Conservation (phyloP, 2,797 vertebrate species). For the Gymnoscopelus braueri region DNA sequence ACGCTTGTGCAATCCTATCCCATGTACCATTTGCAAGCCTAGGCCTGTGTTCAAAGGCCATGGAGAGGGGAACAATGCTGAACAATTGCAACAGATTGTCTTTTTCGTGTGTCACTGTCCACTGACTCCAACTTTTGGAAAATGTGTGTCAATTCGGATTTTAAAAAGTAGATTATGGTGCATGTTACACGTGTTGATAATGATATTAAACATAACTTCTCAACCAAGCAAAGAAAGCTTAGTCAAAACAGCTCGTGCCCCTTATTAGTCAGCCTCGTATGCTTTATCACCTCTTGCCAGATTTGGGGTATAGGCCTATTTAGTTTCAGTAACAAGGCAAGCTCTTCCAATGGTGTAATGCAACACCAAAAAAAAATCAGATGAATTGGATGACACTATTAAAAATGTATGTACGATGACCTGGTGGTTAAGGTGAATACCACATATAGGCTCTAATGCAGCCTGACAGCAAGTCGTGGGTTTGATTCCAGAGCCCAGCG, state of each 20-base stretch:
- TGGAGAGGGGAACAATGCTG: slow-evolving; percentile 30
- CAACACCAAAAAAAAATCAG: too few relatives aligned
- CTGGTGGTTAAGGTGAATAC: too few relatives aligned
- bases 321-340: too few relatives aligned
- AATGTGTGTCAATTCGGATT: slow-evolving; percentile 35
- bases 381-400: too few relatives aligned
- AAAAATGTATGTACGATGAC: too few relatives aligned
- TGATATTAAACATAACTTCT: slow-evolving; percentile 35
- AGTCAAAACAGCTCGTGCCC: background rate
- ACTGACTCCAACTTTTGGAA: slow-evolving; percentile 15
- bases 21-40: slow-evolving; percentile 1
- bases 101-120: slow-evolving; percentile 40
- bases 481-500: too few relatives aligned
- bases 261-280: background rate
- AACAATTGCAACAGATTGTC: slow-evolving; percentile 37
- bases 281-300: background rate
- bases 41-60: slow-evolving; percentile 21
- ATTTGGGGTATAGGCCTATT: background rate
- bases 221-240: background rate
- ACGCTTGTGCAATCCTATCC: slow-evolving; percentile 5
- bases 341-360: too few relatives aligned
- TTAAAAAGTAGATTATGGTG: slow-evolving; percentile 10
- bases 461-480: too few relatives aligned
- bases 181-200: slow-evolving; percentile 44
- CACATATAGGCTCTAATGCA: too few relatives aligned